Percentiles rank a stretch among this genome's conserved stretches.
Evolutionary conservation across 2,888 invertebrate species (phyloP).

Genomic region (Megaustenia siamemsis): DNA sequence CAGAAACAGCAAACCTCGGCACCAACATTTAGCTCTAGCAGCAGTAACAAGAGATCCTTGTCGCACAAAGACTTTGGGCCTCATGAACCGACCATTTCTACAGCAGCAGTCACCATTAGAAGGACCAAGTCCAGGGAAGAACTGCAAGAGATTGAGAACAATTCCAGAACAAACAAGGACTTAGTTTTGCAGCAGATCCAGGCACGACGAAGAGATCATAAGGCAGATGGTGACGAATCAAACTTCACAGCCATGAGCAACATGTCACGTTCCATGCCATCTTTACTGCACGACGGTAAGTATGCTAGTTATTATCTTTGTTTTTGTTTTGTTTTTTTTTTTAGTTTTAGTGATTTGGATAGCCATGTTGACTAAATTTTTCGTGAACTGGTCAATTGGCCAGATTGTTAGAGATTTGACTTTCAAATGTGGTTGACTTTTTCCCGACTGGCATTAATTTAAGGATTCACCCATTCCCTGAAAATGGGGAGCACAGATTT

Average conservation of each 20-base stretch:
- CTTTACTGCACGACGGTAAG: slow-evolving; percentile 44
- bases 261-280: slow-evolving; percentile 51
- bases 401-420: too few relatives aligned
- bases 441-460: too few relatives aligned
- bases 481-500: too few relatives aligned
- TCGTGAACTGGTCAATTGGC: too few relatives aligned
- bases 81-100: neutral
- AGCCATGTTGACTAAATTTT: too few relatives aligned
- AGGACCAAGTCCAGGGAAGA: slow-evolving; percentile 47
- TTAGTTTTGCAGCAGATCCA: slow-evolving; percentile 48
- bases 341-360: too few relatives aligned
- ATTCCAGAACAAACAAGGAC: slow-evolving; percentile 26
- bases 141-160: slow-evolving; percentile 31
- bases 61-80: neutral
- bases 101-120: slow-evolving; percentile 29
- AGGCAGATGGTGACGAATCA: neutral
- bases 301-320: neutral
- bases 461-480: too few relatives aligned
- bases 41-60: neutral
- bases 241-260: slow-evolving; percentile 43
- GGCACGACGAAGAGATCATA: slow-evolving; percentile 28
- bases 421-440: too few relatives aligned
- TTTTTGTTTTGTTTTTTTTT: too few relatives aligned
- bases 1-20: slow-evolving; percentile 21
- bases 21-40: neutral